A percentile compares a stretch with the other conserved stretches of the same genome.
phyloP scores from a whole-genome alignment of 1,140 invertebrate species.

The Zaprionus ornatus region DNA sequence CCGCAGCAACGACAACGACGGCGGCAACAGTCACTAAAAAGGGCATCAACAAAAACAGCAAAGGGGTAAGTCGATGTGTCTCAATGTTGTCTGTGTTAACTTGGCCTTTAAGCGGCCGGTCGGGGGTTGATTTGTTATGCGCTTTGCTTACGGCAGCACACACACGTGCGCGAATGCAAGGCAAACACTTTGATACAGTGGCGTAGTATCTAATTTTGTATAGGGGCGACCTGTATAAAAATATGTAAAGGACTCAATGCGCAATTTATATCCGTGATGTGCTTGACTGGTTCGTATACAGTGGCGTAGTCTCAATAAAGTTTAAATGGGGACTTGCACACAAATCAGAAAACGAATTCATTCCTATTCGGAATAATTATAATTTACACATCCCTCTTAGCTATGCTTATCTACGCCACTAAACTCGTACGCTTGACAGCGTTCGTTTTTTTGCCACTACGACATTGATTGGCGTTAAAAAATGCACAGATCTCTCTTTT shows the following conservation, averaged over 20 bases:
- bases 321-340: too few species aligned
- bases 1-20: conserved; percentile 28
- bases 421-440: not conserved
- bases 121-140: conserved; percentile 61
- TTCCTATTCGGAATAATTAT: too few species aligned
- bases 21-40: conserved; percentile 24
- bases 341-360: too few species aligned
- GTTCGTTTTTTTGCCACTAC: conserved; percentile 5
- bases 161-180: conserved; percentile 1
- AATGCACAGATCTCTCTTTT: not conserved
- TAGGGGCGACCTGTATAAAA: not conserved
- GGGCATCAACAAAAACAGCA: conserved; percentile 49
- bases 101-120: conserved; percentile 61
- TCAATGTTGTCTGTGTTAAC: conserved; percentile 55
- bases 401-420: not conserved
- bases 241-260: not conserved
- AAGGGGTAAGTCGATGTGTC: conserved; percentile 67
- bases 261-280: not conserved
- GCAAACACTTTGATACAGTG: conserved; percentile 13
- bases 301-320: too few species aligned
- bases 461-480: not conserved
- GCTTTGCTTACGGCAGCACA: conserved; percentile 12
- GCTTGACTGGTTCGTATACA: not conserved
- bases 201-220: not conserved
- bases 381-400: not conserved